A percentile compares a stretch with the other conserved stretches of the same genome.
These are phyloP conservation scores for Aethina tumida DNA, from an alignment of 1,140 invertebrate genomes.

Conservation along the genomic window DNA sequence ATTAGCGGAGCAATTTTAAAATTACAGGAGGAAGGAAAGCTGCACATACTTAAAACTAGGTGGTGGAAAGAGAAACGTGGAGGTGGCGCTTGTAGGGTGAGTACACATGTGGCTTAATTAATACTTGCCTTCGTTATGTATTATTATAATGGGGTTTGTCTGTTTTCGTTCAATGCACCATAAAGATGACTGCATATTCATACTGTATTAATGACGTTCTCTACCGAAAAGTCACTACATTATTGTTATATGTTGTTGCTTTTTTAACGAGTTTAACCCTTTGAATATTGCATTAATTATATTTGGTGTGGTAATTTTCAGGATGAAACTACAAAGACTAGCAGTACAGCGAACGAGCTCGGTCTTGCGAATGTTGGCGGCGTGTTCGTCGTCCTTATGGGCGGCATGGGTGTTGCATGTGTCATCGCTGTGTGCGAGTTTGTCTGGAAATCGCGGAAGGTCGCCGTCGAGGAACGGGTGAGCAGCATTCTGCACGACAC, in stretches of 20 bases:
- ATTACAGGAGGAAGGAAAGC: conserved; percentile 84
- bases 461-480: conserved; percentile 82
- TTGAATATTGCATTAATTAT: too few species aligned
- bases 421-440: conserved; percentile 86
- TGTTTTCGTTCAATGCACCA: neutral
- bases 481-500: conserved; percentile 43
- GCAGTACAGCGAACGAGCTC: conserved; percentile 72
- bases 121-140: neutral
- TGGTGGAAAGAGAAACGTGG: conserved; percentile 93
- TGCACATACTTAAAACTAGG: conserved; percentile 85
- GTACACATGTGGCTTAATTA: conserved; percentile 21
- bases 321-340: conserved; percentile 77
- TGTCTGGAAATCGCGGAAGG: conserved; percentile 85
- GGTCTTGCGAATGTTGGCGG: conserved; percentile 89
- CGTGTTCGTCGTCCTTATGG: conserved; percentile 90
- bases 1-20: conserved; percentile 83
- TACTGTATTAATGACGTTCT: neutral
- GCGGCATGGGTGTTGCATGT: conserved; percentile 79
- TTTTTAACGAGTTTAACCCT: too few species aligned
- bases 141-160: neutral
- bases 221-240: too few species aligned
- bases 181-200: neutral
- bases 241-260: too few species aligned
- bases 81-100: conserved; percentile 70
- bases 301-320: conserved; percentile 36